Base-by-base conservation (phyloP, 1,140 invertebrate species). In the Panagrolaimus sp. region DNA sequence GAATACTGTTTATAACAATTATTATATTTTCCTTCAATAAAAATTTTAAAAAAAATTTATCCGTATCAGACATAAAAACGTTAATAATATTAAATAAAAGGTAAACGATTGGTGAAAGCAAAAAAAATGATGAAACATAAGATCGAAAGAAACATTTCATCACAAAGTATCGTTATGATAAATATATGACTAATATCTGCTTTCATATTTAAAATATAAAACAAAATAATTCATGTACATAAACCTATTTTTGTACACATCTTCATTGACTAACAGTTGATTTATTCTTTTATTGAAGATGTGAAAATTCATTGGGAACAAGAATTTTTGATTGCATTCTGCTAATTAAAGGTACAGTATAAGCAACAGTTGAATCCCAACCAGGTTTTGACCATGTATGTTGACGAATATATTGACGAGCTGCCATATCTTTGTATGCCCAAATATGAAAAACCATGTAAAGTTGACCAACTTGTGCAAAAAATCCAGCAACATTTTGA, bases 361-460 rank as follows among this genome's bases (percentile, higher is more conserved):
- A 82, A 9, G 76, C 74, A 47, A 82, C 80, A 57, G 81, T 82
- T 8, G 63, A 65, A 70, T 82, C 80, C 80, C 80, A 82, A 57
- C 80, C 80, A 14, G 82, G 82, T 62, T 82, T 82, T 11, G 73
- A 71, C 80, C 80, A 82, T 2, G 81, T 82, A 61, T 77, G 63
- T 27, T 82, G 73, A 20, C 80, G 74, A 27, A 75, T 83, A 16
- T 71, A 66, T 42, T 81, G 80, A 13, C 80, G 69, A 11, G 38
- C 68, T 4, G 65, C 68, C 77, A 82, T 76, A 1, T 72, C 71
- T 9, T 71, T 70, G 57, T 82, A 82, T 5, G 80, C 80, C 81
- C 81, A 82, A 51, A 82, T 72, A 63, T 82, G 81, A 67, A 82
- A 82, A 46, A 83, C 81, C 64, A 83, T 74, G 47, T 82, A 82